Evolutionary conservation across 2,113 vertebrate genomes (phyloP).

Genomic region (Zosterops lateralis): DNA sequence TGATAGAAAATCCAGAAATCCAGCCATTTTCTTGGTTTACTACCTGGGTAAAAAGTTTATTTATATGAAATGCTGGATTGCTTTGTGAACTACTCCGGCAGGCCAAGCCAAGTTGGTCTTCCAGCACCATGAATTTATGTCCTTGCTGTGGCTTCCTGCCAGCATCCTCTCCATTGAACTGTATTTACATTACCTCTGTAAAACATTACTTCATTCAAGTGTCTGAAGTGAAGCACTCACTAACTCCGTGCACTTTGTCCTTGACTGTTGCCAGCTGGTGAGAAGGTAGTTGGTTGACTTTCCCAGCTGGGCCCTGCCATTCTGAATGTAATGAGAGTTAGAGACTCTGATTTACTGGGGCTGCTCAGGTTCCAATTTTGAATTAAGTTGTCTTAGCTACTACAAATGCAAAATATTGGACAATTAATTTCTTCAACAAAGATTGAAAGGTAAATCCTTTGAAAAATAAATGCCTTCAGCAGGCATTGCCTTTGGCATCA

Average conservation of each 20-base stretch:
- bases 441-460: neutral
- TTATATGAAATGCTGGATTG: neutral
- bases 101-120: neutral
- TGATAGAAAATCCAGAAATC: slow-evolving; percentile 6
- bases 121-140: slow-evolving; percentile 31
- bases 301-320: neutral
- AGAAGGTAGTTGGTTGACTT: neutral
- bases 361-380: neutral
- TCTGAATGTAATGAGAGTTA: neutral
- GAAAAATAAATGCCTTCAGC: neutral
- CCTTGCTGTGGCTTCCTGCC: slow-evolving; percentile 10
- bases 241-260: neutral
- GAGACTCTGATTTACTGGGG: neutral
- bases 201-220: slow-evolving; percentile 34
- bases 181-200: slow-evolving; percentile 49
- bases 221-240: slow-evolving; percentile 10
- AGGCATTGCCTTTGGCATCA: neutral
- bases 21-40: neutral
- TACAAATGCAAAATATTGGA: neutral
- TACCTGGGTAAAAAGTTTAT: slow-evolving; percentile 34
- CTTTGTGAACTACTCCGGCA: slow-evolving; percentile 3
- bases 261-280: neutral
- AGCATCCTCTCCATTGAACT: slow-evolving; percentile 29
- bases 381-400: neutral
- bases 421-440: neutral